These are phyloP conservation scores for Trissolcus brochymenae DNA, from an alignment of 2,888 invertebrate species.

Conservation along the genomic window DNA sequence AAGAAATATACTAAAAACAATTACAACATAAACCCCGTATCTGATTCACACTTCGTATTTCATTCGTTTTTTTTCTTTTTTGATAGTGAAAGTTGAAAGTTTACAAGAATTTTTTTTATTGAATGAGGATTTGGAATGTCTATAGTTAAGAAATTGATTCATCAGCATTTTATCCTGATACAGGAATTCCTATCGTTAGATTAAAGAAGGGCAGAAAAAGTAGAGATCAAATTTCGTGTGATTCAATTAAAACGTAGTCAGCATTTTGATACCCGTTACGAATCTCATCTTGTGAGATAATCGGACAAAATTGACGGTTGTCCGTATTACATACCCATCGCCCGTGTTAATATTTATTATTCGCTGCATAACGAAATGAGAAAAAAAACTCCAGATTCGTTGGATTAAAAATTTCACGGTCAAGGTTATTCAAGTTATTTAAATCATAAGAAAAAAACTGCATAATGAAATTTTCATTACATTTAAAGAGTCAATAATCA, in stretches of 20 bases:
- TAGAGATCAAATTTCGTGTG: too few relatives aligned
- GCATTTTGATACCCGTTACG: neutral
- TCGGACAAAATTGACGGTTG: neutral
- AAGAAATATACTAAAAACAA: neutral
- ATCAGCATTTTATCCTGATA: neutral
- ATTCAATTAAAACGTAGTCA: too few relatives aligned
- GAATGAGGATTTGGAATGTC: neutral
- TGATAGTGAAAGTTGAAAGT: slow-evolving; percentile 39
- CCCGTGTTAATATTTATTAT: neutral
- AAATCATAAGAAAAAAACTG: too few relatives aligned
- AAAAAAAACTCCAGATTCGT: too few relatives aligned
- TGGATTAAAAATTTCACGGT: too few relatives aligned
- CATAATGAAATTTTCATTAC: too few relatives aligned
- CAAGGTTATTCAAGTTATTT: too few relatives aligned
- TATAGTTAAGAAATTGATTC: too few relatives aligned
- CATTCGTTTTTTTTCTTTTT: slow-evolving; percentile 28
- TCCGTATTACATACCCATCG: neutral
- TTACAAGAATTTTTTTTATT: slow-evolving; percentile 21
- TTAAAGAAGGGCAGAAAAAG: too few relatives aligned
- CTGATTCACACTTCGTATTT: slow-evolving; percentile 1
- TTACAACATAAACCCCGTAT: neutral
- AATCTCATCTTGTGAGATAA: neutral
- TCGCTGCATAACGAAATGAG: too few relatives aligned
- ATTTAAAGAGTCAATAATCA: too few relatives aligned
- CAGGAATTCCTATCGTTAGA: too few relatives aligned